Base-by-base conservation (phyloP, 35 echinoderm and acorn worm genomes). In the Hemicentrotus pulcherrimus region DNA sequence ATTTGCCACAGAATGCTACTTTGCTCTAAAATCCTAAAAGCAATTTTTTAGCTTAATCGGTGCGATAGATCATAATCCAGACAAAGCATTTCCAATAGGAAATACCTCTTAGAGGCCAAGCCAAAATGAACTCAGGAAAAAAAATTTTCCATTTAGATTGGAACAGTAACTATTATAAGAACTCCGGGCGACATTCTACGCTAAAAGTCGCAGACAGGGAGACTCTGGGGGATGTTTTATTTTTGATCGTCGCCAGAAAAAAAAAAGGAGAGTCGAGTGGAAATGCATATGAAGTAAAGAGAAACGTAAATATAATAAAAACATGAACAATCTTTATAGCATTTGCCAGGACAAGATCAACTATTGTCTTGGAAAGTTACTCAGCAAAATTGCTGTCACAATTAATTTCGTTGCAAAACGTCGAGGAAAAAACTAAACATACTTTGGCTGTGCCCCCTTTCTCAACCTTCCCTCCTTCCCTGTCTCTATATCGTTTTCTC, bases 11-110 rank as follows among this genome's bases (percentile, higher is more conserved):
- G 65, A 78, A 78, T 90, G 31, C 32, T 90, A 16, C 88, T 90
- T 90, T 90, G 15, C 88, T 47, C 88, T 41, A 33, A 59, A 90
- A 90, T 33, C 88, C 46, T 90, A 45, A 47, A 90, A 90, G 88
- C 32, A 90, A 90, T 45, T 90, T 47, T 47, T 90, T 90, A 47
- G 15, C n/a, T 11, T 90, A 90, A 90, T 90, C 88, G 88, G 88
- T 90, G 32, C 46, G 88, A 90, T 90, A 90, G 88, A 90, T 90
- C 88, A 90, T 90, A 90, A 90, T 90, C 88, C 88, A 90, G 88
- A 90, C 88, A 47, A 45, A 45, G 88, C 19, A 90, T n/a, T 47
- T 90, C 9, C 32, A 47, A 90, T 86, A 90, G 14, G 88, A 90
- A 90, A 90, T 90, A 45, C 88, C 9, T 90, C 88, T 32, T 22